These are phyloP conservation scores for Helicoverpa assulta DNA, from an alignment of 2,888 invertebrate genomes.

Conservation along the genomic window DNA sequence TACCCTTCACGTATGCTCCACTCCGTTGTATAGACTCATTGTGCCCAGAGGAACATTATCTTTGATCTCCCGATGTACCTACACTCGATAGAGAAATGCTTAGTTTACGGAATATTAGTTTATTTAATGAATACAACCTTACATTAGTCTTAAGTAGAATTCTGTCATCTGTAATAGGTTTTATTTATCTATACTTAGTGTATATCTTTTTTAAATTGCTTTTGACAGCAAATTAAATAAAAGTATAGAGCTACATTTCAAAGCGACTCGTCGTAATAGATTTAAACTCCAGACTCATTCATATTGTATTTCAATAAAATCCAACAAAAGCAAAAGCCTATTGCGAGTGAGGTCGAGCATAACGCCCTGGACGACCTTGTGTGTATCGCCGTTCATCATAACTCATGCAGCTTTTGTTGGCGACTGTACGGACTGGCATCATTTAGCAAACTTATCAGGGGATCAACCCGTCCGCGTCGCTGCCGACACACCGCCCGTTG, in stretches of 20 bases:
- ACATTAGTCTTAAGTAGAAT: too few relatives aligned
- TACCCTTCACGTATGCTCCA: slow-evolving; percentile 56
- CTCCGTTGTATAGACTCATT: slow-evolving; percentile 76
- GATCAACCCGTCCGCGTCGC: slow-evolving; percentile 55
- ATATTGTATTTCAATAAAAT: slow-evolving; percentile 37
- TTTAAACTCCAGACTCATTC: slow-evolving; percentile 36
- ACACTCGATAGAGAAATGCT: slow-evolving; percentile 13
- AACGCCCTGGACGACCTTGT: slow-evolving; percentile 42
- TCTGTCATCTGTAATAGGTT: too few relatives aligned
- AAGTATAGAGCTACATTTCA: not conserved
- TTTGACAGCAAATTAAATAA: not conserved
- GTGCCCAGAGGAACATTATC: slow-evolving; percentile 73
- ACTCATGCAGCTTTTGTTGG: slow-evolving; percentile 34
- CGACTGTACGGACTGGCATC: slow-evolving; percentile 54
- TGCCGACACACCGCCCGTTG: slow-evolving; percentile 38
- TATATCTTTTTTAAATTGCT: not conserved
- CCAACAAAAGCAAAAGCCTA: slow-evolving; percentile 30
- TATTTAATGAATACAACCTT: not conserved
- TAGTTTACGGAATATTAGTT: not conserved
- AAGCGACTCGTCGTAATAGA: slow-evolving; percentile 5
- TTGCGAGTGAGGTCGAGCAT: slow-evolving; percentile 24
- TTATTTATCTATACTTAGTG: too few relatives aligned
- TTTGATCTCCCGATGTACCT: slow-evolving; percentile 36
- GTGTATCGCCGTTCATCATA: slow-evolving; percentile 20
- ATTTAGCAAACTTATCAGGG: slow-evolving; percentile 67